Evolutionary conservation across 2,888 invertebrate species (phyloP).

Genomic region (Eupithecia subfuscata): DNA sequence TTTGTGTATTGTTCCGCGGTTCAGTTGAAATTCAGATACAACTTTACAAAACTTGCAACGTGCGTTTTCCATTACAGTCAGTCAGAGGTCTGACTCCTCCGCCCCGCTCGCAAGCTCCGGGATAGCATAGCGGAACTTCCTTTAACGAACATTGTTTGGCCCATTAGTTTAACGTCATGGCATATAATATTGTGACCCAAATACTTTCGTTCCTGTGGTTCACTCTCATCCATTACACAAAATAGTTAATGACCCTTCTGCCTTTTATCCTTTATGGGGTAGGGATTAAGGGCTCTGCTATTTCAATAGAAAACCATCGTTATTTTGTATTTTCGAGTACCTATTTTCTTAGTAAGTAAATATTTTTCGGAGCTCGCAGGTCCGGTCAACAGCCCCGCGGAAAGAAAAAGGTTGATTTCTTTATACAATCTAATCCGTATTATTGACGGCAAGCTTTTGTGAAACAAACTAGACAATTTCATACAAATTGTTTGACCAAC

Average conservation of each 20-base stretch:
- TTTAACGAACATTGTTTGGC: slow-evolving; percentile 42
- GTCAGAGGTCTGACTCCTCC: not conserved
- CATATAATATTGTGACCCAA: slow-evolving; percentile 44
- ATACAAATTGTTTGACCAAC: not conserved
- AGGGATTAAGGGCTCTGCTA: slow-evolving; percentile 30
- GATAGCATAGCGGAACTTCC: slow-evolving; percentile 33
- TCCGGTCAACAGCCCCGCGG: not conserved
- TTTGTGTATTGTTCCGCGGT: not conserved
- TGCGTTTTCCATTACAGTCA: not conserved
- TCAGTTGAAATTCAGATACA: not conserved
- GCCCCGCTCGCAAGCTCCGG: slow-evolving; percentile 7
- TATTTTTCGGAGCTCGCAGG: not conserved
- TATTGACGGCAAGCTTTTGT: not conserved
- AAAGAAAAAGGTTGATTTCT: not conserved
- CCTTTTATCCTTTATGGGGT: slow-evolving; percentile 40
- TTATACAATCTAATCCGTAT: not conserved
- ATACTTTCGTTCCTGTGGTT: slow-evolving; percentile 44
- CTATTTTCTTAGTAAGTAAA: not conserved
- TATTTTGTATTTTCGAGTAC: slow-evolving; percentile 20
- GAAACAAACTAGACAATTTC: not conserved
- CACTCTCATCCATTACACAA: slow-evolving; percentile 43
- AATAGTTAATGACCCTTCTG: slow-evolving; percentile 45
- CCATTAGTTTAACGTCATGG: slow-evolving; percentile 44
- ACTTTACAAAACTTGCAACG: not conserved
- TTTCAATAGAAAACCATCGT: slow-evolving; percentile 21